Conservation (phyloP, 2,113 vertebrate species). For the Cinclus mexicanus region DNA sequence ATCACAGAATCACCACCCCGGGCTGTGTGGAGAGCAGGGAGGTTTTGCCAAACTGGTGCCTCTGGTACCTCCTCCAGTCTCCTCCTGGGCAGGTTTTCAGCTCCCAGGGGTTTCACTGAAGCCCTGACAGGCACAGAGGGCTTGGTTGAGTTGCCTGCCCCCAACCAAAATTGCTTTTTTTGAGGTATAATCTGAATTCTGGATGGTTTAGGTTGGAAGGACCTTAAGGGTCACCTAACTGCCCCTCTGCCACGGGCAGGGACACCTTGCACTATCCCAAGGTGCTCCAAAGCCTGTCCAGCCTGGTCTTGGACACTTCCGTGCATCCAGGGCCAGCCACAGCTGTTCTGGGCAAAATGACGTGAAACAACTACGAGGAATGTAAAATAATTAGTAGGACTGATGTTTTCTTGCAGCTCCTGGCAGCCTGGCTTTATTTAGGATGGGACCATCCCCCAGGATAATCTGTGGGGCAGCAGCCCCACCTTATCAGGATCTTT, state of each 20-base stretch:
- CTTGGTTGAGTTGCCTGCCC: not conserved
- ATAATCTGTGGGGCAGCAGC: not conserved
- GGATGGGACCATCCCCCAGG: not conserved
- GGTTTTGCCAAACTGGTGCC: not conserved
- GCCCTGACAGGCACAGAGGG: not conserved
- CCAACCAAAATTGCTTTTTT: too few species aligned
- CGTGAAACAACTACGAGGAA: not conserved
- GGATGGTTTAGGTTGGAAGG: not conserved
- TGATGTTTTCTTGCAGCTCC: not conserved
- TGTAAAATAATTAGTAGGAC: not conserved
- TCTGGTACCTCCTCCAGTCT: not conserved
- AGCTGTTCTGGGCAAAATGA: not conserved
- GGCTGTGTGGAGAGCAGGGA: not conserved
- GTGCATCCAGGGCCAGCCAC: not conserved
- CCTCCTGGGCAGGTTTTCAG: not conserved
- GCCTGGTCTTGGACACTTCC: not conserved
- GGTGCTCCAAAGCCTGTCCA: not conserved
- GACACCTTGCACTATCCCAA: not conserved
- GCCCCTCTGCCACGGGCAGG: not conserved
- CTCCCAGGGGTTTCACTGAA: not conserved
- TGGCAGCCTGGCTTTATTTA: not conserved
- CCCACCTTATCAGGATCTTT: accelerated
- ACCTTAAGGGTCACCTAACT: not conserved
- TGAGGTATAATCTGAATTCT: too few species aligned
- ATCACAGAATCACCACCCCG: not conserved